Evolutionary conservation across 2,888 invertebrate genomes (phyloP).

Genomic region (Leptogaster cylindrica): DNA sequence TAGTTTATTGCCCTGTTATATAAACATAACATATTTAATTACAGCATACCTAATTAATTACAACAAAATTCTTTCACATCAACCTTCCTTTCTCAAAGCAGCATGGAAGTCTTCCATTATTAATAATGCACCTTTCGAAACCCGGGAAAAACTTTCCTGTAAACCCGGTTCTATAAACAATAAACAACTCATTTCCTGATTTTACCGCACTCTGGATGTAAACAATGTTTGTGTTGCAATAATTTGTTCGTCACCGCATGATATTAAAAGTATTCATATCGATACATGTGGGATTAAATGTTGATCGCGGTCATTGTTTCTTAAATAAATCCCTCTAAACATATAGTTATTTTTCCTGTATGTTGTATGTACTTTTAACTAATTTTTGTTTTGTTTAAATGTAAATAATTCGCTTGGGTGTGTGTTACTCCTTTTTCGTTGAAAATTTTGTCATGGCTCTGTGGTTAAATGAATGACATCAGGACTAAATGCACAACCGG

Average conservation of each 20-base stretch:
- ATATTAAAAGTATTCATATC: slow-evolving; percentile 17
- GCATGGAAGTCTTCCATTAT: too few species aligned
- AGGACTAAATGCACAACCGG: slow-evolving; percentile 63
- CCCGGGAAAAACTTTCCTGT: too few species aligned
- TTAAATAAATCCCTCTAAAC: neutral
- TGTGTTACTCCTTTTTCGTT: slow-evolving; percentile 53
- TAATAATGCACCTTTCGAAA: too few species aligned
- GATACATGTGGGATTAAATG: slow-evolving; percentile 6
- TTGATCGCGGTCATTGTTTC: neutral
- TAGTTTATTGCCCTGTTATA: too few species aligned
- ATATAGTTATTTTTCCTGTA: neutral
- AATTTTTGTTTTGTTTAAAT: slow-evolving; percentile 56
- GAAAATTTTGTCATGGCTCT: slow-evolving; percentile 48
- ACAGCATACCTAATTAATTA: too few species aligned
- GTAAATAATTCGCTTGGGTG: slow-evolving; percentile 63
- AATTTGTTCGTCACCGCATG: slow-evolving; percentile 15
- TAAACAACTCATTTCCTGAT: neutral
- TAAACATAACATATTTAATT: too few species aligned
- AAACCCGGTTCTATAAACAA: neutral
- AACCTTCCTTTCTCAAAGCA: too few species aligned
- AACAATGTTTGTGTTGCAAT: too few species aligned
- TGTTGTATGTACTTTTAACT: slow-evolving; percentile 35
- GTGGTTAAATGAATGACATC: slow-evolving; percentile 56
- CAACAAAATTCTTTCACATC: too few species aligned
- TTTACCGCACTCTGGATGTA: neutral